Evolutionary conservation across 2,113 vertebrate species (phyloP).

Genomic region (Benitochromis conjunctus): DNA sequence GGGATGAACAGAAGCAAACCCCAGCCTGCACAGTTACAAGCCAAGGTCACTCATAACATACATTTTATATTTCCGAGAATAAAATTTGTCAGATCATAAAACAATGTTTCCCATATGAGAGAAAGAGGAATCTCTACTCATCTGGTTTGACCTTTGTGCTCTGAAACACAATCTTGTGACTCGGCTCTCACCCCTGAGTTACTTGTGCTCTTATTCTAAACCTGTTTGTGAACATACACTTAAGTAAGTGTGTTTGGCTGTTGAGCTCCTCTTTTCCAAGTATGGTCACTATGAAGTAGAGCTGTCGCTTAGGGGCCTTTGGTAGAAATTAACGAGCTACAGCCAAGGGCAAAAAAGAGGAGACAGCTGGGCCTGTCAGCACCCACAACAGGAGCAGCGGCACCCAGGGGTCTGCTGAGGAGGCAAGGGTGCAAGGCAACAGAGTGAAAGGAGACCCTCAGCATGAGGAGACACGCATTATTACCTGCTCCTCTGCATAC

Average conservation of each 20-base stretch:
- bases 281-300: slow-evolving; percentile 86
- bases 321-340: slow-evolving; percentile 88
- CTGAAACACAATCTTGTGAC: not conserved
- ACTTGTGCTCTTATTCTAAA: not conserved
- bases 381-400: slow-evolving; percentile 57
- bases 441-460: not conserved
- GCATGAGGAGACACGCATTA: not conserved
- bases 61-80: not conserved
- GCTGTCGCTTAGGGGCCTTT: slow-evolving; percentile 84
- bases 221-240: not conserved
- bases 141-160: not conserved
- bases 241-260: slow-evolving; percentile 43
- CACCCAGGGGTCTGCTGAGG: slow-evolving; percentile 11
- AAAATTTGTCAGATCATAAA: not conserved
- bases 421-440: not conserved
- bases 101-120: not conserved
- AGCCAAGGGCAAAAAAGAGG: slow-evolving; percentile 86
- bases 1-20: not conserved
- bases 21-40: not conserved
- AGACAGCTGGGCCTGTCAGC: slow-evolving; percentile 93
- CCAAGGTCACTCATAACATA: not conserved
- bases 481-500: not conserved
- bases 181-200: not conserved
- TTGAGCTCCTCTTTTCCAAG: slow-evolving; percentile 81
- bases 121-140: not conserved